Evolutionary conservation across 2,888 invertebrate species (phyloP), one percentile per base, ranked within the genome.

Genomic region (Dynastes tityus): DNA sequence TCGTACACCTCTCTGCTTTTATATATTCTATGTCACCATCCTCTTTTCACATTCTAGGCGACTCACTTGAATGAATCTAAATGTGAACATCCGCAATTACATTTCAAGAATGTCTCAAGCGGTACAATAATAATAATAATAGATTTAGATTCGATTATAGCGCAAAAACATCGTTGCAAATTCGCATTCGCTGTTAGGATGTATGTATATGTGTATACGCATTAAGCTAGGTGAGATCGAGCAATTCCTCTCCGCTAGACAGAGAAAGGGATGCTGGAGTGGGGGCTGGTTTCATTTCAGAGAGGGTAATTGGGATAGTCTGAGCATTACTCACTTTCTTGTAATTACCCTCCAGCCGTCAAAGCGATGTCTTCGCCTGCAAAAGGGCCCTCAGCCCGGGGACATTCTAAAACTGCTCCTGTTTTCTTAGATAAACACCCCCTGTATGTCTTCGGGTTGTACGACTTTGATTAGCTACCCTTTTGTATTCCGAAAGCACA

Each of bases 341-440:
- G 87, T 88, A 88, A 88, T 88, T 88, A 87, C 88, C 88, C 87
- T 80, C 83, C 83, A 87, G 87, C 87, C 84, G 86, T 87, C 86
- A 86, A 86, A 87, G 87, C 87, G 88, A 88, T 88, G 88, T 88
- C 88, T 87, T 87, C 78, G 86, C 86, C 86, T 81, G 86, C 84
- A 86, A 86, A 58, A 87, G 87, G 87, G 87, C 85, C 82, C 84
- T 80, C 84, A 83, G 85, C 87, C 86, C 80, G 84, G 82, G 87
- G 87, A 85, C 84, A 86, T 86, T 85, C 83, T 83, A 84, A 77
- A 86, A 86, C 85, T 85, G 84, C 84, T 85, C 85, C 82, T 82
- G 76, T 79, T 81, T 82, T 82, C 84, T 86, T 86, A 81, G 80
- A 73, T 82, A 82, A 80, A 82, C 82, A 82, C 79, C 74, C 80